A percentile compares a stretch with the other conserved stretches of the same genome.
These are phyloP conservation scores for Stegana nigrithorax DNA, from an alignment of 2,888 invertebrate genomes.

Conservation along the genomic window DNA sequence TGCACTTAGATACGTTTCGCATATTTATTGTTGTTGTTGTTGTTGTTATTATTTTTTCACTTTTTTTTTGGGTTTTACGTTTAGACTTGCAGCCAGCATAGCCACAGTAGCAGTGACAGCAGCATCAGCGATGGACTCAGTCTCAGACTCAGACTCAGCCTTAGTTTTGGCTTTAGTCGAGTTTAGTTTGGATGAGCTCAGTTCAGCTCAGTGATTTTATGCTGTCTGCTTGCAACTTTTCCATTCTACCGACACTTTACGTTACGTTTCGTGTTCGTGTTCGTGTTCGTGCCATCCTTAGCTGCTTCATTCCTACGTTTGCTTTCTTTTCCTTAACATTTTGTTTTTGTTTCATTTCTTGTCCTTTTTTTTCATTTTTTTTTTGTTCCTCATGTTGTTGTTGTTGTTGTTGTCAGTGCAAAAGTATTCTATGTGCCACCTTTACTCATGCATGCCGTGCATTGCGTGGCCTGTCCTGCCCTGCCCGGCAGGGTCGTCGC, in stretches of 20 bases:
- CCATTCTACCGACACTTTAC: neutral
- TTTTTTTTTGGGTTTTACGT: too few species aligned
- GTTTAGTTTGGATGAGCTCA: constrained; percentile 30
- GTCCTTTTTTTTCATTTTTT: constrained; percentile 33
- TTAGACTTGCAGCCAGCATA: too few species aligned
- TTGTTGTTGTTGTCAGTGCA: constrained; percentile 29
- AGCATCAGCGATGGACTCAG: too few species aligned
- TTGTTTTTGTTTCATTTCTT: constrained; percentile 7
- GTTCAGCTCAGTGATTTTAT: constrained; percentile 38
- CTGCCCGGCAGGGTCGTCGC: too few species aligned
- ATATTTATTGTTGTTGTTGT: constrained; percentile 13
- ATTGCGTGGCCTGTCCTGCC: too few species aligned
- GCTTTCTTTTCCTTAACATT: constrained; percentile 1
- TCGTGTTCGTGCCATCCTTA: too few species aligned
- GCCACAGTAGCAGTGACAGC: too few species aligned
- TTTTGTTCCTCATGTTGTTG: constrained; percentile 33
- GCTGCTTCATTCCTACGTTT: neutral
- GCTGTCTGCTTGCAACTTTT: constrained; percentile 17
- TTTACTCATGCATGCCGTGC: too few species aligned
- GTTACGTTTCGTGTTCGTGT: neutral
- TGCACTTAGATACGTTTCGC: neutral
- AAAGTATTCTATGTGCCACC: neutral
- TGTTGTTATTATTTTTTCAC: constrained; percentile 36
- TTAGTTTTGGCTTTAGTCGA: too few species aligned
- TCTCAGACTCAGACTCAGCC: too few species aligned